A percentile compares a stretch with the other conserved stretches of the same genome.
These are phyloP conservation scores for Vannuccia rotundouncinata DNA, from an alignment of 2,888 invertebrate species.

Conservation along the genomic window DNA sequence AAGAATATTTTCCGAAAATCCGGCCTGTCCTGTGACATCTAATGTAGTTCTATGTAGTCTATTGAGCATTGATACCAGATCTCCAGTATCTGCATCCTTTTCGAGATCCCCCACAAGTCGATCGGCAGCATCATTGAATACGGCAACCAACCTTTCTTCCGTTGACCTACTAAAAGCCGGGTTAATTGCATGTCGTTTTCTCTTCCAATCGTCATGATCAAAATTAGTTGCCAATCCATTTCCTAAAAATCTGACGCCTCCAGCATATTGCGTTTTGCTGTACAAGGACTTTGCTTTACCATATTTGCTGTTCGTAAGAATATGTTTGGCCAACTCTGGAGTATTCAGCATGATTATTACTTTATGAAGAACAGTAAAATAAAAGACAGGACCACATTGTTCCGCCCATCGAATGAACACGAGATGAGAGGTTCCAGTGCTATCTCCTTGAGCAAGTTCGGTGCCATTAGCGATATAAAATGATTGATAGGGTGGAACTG, in stretches of 20 bases:
- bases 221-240: constrained; percentile 33
- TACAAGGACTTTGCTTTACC: constrained; percentile 35
- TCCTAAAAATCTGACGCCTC: constrained; percentile 32
- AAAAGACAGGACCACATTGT: constrained; percentile 36
- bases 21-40: constrained; percentile 23
- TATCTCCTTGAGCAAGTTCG: neutral
- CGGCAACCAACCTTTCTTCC: neutral
- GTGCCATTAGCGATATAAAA: neutral
- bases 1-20: constrained; percentile 24
- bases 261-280: constrained; percentile 19
- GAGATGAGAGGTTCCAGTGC: neutral
- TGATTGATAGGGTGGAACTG: neutral
- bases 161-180: constrained; percentile 33
- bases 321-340: constrained; percentile 31
- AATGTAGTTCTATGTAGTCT: constrained; percentile 13
- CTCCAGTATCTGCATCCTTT: constrained; percentile 2
- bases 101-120: constrained; percentile 31
- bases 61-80: constrained; percentile 19
- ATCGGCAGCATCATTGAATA: constrained; percentile 34
- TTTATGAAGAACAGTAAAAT: constrained; percentile 34
- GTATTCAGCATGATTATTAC: constrained; percentile 32
- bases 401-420: constrained; percentile 21
- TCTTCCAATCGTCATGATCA: constrained; percentile 37
- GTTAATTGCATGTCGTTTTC: constrained; percentile 35
- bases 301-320: constrained; percentile 27